Conservation (phyloP, 2,888 invertebrate genomes). For the Phymatocera aterrima region DNA sequence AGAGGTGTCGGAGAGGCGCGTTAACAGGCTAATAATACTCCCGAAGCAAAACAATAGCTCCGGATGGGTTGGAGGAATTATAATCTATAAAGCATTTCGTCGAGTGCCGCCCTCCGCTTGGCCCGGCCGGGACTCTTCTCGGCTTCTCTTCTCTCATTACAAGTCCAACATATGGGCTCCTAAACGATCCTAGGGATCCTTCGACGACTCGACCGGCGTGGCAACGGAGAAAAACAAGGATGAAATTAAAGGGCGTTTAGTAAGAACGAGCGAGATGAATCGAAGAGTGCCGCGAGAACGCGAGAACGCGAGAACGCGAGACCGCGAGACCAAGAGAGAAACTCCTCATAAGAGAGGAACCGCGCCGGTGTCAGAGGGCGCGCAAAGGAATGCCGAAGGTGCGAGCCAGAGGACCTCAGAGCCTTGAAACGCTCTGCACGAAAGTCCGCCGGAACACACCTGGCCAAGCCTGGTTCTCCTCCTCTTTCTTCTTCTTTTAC, state of each 20-base stretch:
- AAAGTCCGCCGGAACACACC: constrained; percentile 57
- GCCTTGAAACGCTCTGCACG: constrained; percentile 42
- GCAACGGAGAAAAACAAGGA: constrained; percentile 8
- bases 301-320: neutral
- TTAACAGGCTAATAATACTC: constrained; percentile 45
- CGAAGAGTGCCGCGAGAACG: constrained; percentile 20
- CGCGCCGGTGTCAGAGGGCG: constrained; percentile 69
- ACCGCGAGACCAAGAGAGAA: constrained; percentile 49
- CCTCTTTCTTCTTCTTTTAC: too few species aligned
- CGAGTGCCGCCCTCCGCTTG: constrained; percentile 67
- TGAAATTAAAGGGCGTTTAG: neutral
- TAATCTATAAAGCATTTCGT: constrained; percentile 69
- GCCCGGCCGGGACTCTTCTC: too few species aligned
- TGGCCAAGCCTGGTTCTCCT: constrained; percentile 56
- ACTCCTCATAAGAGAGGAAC: constrained; percentile 59
- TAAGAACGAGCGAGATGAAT: constrained; percentile 2
- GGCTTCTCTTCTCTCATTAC: constrained; percentile 69
- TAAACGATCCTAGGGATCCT: constrained; percentile 64
- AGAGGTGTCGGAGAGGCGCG: neutral
- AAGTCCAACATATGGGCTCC: constrained; percentile 66
- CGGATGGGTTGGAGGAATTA: constrained; percentile 52
- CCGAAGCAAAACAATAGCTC: constrained; percentile 60
- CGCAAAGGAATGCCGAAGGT: constrained; percentile 66
- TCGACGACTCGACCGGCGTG: neutral
- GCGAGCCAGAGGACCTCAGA: constrained; percentile 55